Evolutionary conservation across 2,888 invertebrate species (phyloP), one percentile per base, ranked within the genome.

Genomic region (Spodoptera exigua): DNA sequence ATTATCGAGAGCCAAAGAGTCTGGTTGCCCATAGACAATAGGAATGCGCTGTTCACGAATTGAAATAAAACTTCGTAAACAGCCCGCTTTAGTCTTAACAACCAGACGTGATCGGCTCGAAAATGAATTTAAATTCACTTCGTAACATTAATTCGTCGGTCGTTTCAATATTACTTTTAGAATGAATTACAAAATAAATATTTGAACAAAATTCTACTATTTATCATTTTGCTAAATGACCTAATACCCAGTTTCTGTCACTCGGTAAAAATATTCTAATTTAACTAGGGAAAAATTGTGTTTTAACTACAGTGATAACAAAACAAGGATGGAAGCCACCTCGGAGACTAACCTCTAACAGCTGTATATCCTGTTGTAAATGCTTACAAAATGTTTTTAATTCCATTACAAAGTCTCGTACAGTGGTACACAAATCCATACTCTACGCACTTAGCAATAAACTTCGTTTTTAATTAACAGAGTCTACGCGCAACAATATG

Each of bases 371-470:
- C 45, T 68, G 54, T 67, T 74, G 73, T 83, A 84, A 81, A 86
- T 75, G 60, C 67, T 74, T 83, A 79, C 68, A 81, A 87, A 86
- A 84, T 69, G 59, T 61, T 75, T 74, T 80, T 79, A 86, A 85
- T 86, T 84, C 85, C 85, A 53, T 81, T 74, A 72, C 56, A 85
- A 85, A 90, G 89, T 90, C 82, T 77, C 71, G 61, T 83, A 78
- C 76, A 79, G 79, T 85, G 74, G 75, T 82, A 79, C 78, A 85
- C 89, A 90, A 91, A 90, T 91, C 90, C 91, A 75, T 86, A 72
- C 72, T 77, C 45, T 73, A 65, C 55, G 39, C 45, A 40, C 55
- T 62, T 65, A 66, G 58, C 54, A 59, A 64, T 76, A 45, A 64
- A 62, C 61, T 70, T 45, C 34, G 39, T 67, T 68, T n/a, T 67